Evolutionary conservation across 1,140 invertebrate species (phyloP), one percentile per base, ranked within the genome.

Genomic region (Polypedilum pembai): DNA sequence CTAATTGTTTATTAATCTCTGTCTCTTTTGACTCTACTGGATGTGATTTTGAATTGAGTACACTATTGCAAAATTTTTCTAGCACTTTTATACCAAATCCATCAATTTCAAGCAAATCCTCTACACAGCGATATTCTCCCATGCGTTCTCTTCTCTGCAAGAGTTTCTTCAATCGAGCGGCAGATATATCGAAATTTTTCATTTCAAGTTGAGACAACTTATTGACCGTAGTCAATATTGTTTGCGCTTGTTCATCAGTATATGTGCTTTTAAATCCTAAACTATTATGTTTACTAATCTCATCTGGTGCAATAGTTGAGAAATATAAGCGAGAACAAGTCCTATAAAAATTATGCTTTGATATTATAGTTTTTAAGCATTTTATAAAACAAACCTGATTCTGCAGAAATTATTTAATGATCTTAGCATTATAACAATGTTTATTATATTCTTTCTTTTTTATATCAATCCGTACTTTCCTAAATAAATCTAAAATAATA

Each of bases 151-250:
- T 79, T 80, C 80, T 81, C 17, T 73, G 75, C 0, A 78, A 17
- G 3, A 82, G 74, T 66, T 80, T 81, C 8, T 74, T 76, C 0
- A 75, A 77, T 24, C 79, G 77, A 0, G 76, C 75, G 73, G 80
- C 80, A 4, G 80, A 77, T 72, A 82, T 82, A 24, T 81, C 77
- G 24, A 77, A 82, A n/a, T 79, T 81, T 69, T 69, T 18, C 8
- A 69, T 8, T 10, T 69, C 20, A 5, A 21, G 0, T 18, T 18
- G 3, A 10, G 65, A 69, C 17, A 8, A 8, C 12, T n/a, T 20
- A 73, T 77, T 69, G 65, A 69, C 10, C 8, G 17, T 5, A 10
- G 20, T 20, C 5, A 69, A 10, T 20, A 69, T 69, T 20, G 1
- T 20, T 18, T 8, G 8, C 0, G 20, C 12, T 69, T 69, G 17